Percentiles rank a stretch among this genome's conserved stretches.
phyloP scores from a whole-genome alignment of 2,888 invertebrate species.

The Pediacus dermestoides region DNA sequence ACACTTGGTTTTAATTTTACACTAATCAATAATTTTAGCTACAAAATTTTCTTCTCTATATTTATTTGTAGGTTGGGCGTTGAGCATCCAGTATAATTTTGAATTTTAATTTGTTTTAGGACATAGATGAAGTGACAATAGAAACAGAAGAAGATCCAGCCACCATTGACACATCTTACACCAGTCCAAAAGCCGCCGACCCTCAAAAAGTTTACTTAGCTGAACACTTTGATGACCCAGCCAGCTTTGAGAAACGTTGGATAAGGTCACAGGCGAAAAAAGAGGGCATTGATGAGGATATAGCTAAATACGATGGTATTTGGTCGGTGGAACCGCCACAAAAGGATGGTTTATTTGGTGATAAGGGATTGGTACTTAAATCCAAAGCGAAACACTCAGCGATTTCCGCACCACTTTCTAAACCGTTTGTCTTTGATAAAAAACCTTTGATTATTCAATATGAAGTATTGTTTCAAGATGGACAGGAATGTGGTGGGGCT shows the following conservation, averaged over 20 bases:
- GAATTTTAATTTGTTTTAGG: constrained; percentile 14
- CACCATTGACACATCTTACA: constrained; percentile 56
- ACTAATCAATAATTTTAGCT: too few species aligned
- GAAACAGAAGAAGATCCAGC: constrained; percentile 37
- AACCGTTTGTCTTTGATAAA: constrained; percentile 77
- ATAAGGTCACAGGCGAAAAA: constrained; percentile 87
- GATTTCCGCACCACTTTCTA: constrained; percentile 72
- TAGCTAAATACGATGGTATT: constrained; percentile 91
- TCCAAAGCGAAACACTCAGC: constrained; percentile 97
- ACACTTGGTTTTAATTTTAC: too few species aligned
- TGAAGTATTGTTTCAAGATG: constrained; percentile 85
- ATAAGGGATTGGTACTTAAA: constrained; percentile 84
- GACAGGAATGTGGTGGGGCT: constrained; percentile 98
- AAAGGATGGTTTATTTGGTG: constrained; percentile 71
- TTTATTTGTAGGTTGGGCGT: too few species aligned
- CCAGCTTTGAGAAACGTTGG: constrained; percentile 76
- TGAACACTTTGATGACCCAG: constrained; percentile 81
- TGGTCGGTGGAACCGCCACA: constrained; percentile 74
- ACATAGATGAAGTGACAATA: constrained; percentile 41
- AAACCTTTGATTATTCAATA: constrained; percentile 90
- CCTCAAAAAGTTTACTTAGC: constrained; percentile 67
- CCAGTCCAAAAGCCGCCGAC: constrained; percentile 65
- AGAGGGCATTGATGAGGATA: constrained; percentile 71
- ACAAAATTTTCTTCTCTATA: too few species aligned
- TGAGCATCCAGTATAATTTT: too few species aligned